A percentile compares a stretch with the other conserved stretches of the same genome.
phyloP scores from a whole-genome alignment of 2,113 vertebrate species.

The Chionomys nivalis region DNA sequence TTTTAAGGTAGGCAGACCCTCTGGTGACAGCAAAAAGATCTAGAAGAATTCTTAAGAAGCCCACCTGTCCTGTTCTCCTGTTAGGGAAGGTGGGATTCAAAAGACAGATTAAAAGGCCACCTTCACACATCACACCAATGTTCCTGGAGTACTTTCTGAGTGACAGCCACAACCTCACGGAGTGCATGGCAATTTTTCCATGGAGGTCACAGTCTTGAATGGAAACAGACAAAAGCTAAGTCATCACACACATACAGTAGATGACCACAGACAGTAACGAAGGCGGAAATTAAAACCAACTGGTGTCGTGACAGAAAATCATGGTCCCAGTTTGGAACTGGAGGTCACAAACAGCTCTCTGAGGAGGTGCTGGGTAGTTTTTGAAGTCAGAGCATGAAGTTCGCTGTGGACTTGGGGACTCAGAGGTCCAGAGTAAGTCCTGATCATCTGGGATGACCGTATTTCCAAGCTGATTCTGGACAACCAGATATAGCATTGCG shows the following conservation, averaged over 20 bases:
- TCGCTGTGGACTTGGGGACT: background rate
- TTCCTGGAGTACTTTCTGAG: background rate
- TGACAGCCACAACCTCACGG: background rate
- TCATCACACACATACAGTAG: background rate
- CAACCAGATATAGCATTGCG: background rate
- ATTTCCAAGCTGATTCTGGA: background rate
- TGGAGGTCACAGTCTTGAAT: background rate
- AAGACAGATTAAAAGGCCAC: background rate
- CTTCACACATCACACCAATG: background rate
- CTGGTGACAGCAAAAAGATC: background rate
- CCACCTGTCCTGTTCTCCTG: background rate
- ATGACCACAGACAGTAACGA: background rate
- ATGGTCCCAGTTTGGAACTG: background rate
- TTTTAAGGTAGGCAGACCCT: slow-evolving; percentile 22
- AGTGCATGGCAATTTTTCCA: too few species aligned
- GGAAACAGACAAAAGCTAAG: background rate
- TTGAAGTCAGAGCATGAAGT: background rate
- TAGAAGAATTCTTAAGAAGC: background rate
- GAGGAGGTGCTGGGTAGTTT: background rate
- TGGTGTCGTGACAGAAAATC: background rate
- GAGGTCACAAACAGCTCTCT: background rate
- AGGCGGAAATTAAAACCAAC: background rate
- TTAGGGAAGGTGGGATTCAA: background rate
- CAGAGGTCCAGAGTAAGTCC: background rate
- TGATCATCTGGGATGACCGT: background rate